Evolutionary conservation across 2,888 invertebrate genomes (phyloP), one percentile per base, ranked within the genome.

Genomic region (Drosophila emarginata): DNA sequence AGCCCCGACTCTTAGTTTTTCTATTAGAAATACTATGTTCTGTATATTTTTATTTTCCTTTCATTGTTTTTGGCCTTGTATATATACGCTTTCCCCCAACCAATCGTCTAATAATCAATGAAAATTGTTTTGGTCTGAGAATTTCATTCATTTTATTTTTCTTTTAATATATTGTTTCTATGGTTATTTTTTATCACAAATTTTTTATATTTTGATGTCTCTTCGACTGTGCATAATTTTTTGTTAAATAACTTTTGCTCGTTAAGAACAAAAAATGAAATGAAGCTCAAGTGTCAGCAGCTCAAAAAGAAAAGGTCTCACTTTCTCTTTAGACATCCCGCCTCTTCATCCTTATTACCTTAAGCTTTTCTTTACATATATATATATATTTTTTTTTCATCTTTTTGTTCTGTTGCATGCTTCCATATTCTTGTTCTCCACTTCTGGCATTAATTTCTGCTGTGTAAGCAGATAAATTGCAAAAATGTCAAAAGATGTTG

Each of bases 381-480:
- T 40, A 5, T 28, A 5, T 28, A 23, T 23, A 6, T 18, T 18
- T 15, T 14, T 32, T 26, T 56, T 23, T 28, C 5, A 3, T 14
- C 9, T 26, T 15, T 23, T 4, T n/a, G 9, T 40, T 36, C 53
- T 40, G 21, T 40, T 58, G 37, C 26, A 58, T 37, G 63, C 70
- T 63, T 59, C 37, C 63, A 70, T 70, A 45, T 45, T 45, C 45
- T 45, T 45, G 59, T 60, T 72, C 67, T 63, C 61, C 86, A 78
- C 72, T 83, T 80, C 73, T 84, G 76, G 83, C 81, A 84, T 83
- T 83, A 87, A 84, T 87, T 87, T 87, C 61, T 84, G 83, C 87
- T 81, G 73, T 76, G 87, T 84, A 79, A 84, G 83, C 87, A 87
- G 87, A 84, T 84, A 84, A 81, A 84, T 84, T 87, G 70, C 82